Evolutionary conservation across 2,888 invertebrate genomes (phyloP), one percentile per base, ranked within the genome.

Genomic region (Pachymerium ferrugineum): DNA sequence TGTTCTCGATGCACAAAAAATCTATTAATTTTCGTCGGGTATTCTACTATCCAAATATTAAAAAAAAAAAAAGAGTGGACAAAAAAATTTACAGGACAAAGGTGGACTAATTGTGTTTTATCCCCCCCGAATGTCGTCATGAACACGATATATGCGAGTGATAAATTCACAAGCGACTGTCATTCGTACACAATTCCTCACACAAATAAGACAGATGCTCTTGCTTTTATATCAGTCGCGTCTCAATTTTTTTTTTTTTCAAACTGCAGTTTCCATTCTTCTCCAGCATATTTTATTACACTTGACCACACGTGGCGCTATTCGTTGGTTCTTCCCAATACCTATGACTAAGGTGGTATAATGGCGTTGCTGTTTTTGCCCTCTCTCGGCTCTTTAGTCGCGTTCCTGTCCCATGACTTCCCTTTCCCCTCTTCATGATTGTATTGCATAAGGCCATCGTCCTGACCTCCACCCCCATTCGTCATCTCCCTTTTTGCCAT

Each of bases 151-250:
- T 54, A 54, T 54, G 54, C 54, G 54, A 25, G 54, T 54, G 54
- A 54, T 54, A 54, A 54, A 54, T 54, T 54, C 54, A 54, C 25
- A 28, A 22, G 54, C 10, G 25, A 25, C 54, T 54, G 54, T 54
- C 54, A 54, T 25, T 54, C 14, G 54, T 25, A 54, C 54, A 54
- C 54, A 54, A 54, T 54, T 54, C 54, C 28, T 54, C 54, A 54
- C 54, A 54, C 54, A 54, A 54, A 54, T 54, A 54, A 54, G 54
- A 54, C 54, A 54, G 54, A 54, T 54, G 54, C 54, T 22, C 38
- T 38, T 38, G 38, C 38, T 38, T 38, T 38, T 38, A n/a, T 38
- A 38, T 38, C 38, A 38, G 38, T 38, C 38, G 38, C 54, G 54
- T 54, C 54, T 54, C 54, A 54, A 54, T 54, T 54, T 54, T 54